Percentiles rank a stretch among this genome's conserved stretches.
Conservation (phyloP, 2,113 vertebrate genomes). For the Trogon melanurus region DNA sequence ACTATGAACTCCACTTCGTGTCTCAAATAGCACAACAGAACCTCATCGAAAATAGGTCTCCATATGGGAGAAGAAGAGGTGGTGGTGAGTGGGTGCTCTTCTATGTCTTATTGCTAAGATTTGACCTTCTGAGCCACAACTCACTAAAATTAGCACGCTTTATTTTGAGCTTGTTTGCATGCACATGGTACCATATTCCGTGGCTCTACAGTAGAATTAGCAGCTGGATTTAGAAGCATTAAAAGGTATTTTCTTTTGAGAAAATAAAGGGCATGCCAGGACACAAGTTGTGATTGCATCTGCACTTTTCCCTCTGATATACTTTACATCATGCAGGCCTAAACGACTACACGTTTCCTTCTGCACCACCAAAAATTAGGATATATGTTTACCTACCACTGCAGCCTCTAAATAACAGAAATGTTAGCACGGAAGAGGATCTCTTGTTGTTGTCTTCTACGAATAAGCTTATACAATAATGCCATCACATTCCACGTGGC, state of each 20-base stretch:
- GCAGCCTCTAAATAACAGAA: not conserved
- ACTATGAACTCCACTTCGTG: not conserved
- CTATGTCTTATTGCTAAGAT: not conserved
- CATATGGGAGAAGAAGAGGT: not conserved
- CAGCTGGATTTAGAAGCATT: not conserved
- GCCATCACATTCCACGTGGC: not conserved
- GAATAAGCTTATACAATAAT: not conserved
- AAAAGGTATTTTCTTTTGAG: not conserved
- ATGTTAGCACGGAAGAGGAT: not conserved
- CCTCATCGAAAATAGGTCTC: not conserved
- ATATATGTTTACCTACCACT: not conserved
- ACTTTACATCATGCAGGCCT: fast-evolving
- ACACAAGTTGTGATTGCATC: not conserved
- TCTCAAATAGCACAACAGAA: not conserved
- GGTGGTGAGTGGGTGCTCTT: conserved; percentile 6
- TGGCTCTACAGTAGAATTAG: not conserved
- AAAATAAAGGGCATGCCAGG: not conserved
- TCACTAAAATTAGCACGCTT: not conserved
- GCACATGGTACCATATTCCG: not conserved
- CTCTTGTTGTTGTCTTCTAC: not conserved
- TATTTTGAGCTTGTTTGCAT: not conserved
- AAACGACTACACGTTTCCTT: not conserved
- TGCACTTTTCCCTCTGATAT: not conserved
- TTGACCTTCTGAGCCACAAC: conserved; percentile 8
- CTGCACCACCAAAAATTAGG: not conserved